These are phyloP conservation scores for Amazona finschi DNA, from an alignment of 2,797 vertebrate genomes.

Conservation along the genomic window DNA sequence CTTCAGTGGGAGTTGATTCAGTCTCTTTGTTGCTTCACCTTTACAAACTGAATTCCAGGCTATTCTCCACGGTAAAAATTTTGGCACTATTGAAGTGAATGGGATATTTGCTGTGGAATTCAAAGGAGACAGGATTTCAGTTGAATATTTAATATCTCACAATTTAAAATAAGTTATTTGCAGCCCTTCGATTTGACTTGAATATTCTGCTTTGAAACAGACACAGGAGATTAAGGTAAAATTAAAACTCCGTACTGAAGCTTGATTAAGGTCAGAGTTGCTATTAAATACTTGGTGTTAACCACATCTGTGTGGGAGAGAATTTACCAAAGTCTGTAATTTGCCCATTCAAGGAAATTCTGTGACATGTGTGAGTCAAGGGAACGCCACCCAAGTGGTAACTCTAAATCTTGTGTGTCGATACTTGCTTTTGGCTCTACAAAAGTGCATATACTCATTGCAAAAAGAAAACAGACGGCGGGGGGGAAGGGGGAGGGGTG, in stretches of 20 bases:
- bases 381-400: slow-evolving; percentile 15
- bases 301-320: slow-evolving; percentile 37
- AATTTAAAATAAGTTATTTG: background rate
- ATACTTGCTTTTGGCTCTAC: background rate
- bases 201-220: slow-evolving; percentile 28
- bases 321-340: slow-evolving; percentile 29
- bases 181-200: background rate
- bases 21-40: slow-evolving; percentile 28
- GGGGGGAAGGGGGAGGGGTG: no score
- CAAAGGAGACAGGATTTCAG: background rate
- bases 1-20: slow-evolving; percentile 16
- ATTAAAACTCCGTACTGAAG: slow-evolving; percentile 36
- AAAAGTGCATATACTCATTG: background rate
- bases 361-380: background rate
- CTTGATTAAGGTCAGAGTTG: slow-evolving; percentile 45
- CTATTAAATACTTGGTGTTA: slow-evolving; percentile 25
- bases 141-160: slow-evolving; percentile 9
- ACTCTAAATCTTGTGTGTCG: background rate
- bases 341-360: slow-evolving; percentile 40
- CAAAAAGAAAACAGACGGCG: background rate
- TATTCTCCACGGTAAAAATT: slow-evolving; percentile 40
- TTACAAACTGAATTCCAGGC: slow-evolving; percentile 47
- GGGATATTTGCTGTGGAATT: slow-evolving; percentile 20
- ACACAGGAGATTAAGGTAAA: background rate
- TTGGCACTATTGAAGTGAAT: slow-evolving; percentile 10